Percentiles rank a stretch among this genome's conserved stretches.
Evolutionary conservation across 2,113 vertebrate species (phyloP).

Genomic region (Oreotrochilus melanogaster): DNA sequence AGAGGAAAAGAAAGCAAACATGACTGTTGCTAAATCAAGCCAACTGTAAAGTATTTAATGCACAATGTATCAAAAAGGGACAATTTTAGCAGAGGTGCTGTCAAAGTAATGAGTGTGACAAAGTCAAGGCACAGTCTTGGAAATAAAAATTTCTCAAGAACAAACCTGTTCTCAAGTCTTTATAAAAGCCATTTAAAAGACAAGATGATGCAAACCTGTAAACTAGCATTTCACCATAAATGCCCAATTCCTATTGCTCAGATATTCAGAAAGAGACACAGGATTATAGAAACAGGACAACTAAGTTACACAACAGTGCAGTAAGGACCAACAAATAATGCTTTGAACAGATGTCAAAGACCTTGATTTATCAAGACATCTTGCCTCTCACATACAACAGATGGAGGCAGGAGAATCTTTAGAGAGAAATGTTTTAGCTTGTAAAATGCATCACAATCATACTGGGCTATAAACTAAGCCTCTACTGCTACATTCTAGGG

Average conservation of each 20-base stretch:
- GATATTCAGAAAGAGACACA: fast-evolving
- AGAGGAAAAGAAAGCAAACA: constrained; percentile 14
- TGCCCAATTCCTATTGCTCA: not conserved
- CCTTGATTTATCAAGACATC: not conserved
- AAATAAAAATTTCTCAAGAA: constrained; percentile 36
- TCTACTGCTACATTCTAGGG: not conserved
- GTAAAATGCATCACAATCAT: not conserved
- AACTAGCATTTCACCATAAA: not conserved
- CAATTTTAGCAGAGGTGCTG: constrained; percentile 5
- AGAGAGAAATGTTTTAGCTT: not conserved
- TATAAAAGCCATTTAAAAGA: not conserved
- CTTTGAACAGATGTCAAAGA: not conserved
- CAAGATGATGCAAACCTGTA: not conserved
- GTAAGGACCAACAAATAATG: not conserved
- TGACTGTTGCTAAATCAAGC: constrained; percentile 33
- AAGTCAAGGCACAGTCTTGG: not conserved
- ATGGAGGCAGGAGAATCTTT: not conserved
- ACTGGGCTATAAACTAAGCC: not conserved
- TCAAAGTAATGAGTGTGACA: not conserved
- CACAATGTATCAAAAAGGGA: not conserved
- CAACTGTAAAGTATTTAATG: constrained; percentile 33
- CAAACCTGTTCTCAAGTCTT: not conserved
- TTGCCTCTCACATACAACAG: not conserved
- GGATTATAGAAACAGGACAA: not conserved
- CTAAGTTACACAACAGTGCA: not conserved